Base-by-base conservation (phyloP, 2,797 vertebrate species). In the Xenopus petersii region DNA sequence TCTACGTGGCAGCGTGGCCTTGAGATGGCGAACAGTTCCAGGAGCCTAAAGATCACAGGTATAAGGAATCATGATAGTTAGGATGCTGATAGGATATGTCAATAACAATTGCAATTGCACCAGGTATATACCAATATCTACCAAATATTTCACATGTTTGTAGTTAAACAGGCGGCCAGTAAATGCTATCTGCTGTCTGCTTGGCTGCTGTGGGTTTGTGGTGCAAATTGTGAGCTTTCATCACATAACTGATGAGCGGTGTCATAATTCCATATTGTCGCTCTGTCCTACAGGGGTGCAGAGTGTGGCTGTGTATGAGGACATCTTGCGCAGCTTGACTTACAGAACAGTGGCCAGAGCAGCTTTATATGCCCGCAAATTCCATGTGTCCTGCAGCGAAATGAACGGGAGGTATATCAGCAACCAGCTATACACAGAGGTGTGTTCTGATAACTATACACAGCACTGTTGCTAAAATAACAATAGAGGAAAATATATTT, bases 351-450 rank as follows among this genome's bases (percentile, higher is more conserved):
- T 88, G 65, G 94, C 84, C 0, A 94, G 94, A 4, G 95, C 96
- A 0, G 94, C 94, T 26, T 94, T 97, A 73, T 98, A 97, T 1
- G 93, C 98, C 80, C 91, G 98, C 80, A 94, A 96, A 69, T 98
- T 98, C 84, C 94, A 96, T 54, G 91, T 99, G 68, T 98, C 95
- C 80, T 99, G 98, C 90, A 98, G 95, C 0, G 98, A 99, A 88
- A 98, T 99, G 97, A 99, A 98, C 0, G 97, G 97, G 51, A 94
- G 96, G 77, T 99, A 98, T 87, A 96, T 96, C 79, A 99, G 97
- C 89, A 99, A 99, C 0, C 96, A 98, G 81, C 91, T 99, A 81
- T 94, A 95, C 9, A 92, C 98, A 46, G 97, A 70, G n/a, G 0
- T 0, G n/a, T 61, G 47, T 51, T 5, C 4, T 42, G 36, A 9